Base-by-base conservation (phyloP, 2,888 invertebrate species). In the Drosophila stalkeri region DNA sequence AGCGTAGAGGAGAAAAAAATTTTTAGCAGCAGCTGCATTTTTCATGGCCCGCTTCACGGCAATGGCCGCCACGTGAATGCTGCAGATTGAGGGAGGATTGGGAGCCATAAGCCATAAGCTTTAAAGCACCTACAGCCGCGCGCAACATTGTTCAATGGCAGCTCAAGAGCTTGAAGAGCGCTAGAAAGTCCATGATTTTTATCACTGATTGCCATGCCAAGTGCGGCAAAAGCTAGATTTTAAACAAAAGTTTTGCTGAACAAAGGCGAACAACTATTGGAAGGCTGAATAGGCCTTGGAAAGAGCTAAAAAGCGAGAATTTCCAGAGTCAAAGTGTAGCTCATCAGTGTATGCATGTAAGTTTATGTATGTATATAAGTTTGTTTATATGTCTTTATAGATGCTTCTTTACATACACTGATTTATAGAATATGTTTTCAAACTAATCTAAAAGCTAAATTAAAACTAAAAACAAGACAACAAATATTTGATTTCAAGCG, bases 1-100 rank as follows among this genome's bases (percentile, higher is more conserved):
- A 65, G 54, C 69, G 47, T 64, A 66, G 81, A 77, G 69, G 57
- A 65, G 56, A 23, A 8, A 2, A 61, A 70, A 61, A 60, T 72
- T 71, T 71, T 67, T 56, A 72, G 73, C 81, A 78, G 72, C 81
- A 79, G 78, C 77, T 77, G 77, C 80, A 77, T 80, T 80, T 77
- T 77, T 77, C 77, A 80, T 80, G 67, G 75, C 70, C 63, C 70
- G 65, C 75, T 70, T 70, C 62, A 77, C 52, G 61, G 41, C 37
- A 59, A 47, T 56, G 67, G 44, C 64, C 64, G 44, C 64, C 64
- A 60, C 73, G 55, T 64, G 64, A 74, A 59, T 61, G 64, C 52
- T 20, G 41, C 44, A 49, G 68, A 64, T 60, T 71, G 55, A 52
- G 54, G 75, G 41, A 41, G 46, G 68, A 64, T 60, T 71, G 55